Evolutionary conservation across 2,797 vertebrate genomes (phyloP), one percentile per base, ranked within the genome.

Genomic region (Adelosebastes latens): DNA sequence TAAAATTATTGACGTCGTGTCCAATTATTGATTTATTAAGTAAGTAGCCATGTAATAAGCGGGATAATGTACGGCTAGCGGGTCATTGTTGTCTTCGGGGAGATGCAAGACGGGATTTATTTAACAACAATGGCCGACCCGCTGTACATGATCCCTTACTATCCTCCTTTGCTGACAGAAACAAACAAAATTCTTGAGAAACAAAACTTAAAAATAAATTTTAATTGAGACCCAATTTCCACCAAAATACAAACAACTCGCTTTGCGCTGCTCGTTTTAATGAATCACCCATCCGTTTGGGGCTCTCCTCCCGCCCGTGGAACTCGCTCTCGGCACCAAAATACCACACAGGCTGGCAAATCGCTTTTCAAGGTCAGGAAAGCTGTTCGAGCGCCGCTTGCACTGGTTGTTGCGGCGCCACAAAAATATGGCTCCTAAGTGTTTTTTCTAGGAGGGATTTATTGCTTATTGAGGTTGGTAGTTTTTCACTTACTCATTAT

Each of bases 401-500:
- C 24, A 20, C 42, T 59, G 2, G 2, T n/a, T 18, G 7, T 42
- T 56, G 6, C 56, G 18, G 6, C 10, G 2, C 36, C 32, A 22
- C 18, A 13, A 55, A 74, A 49, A 34, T 1, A n/a, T 2, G 5
- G 13, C 39, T 13, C 42, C 3, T 10, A 24, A 61, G 24, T 8
- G 25, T 29, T 20, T 55, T 52, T n/a, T n/a, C 27, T 29, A 32
- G 36, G 12, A 12, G 8, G 42, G 49, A 69, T 85, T 66, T 66
- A 80, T 78, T 72, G 36, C 58, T 63, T 71, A 34, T 73, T 66
- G 36, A 18, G 31, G 34, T 56, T 49, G 22, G 55, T 32, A 31
- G 27, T n/a, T 66, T 72, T 66, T 60, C 58, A 52, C 75, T 56
- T 36, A 6, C 24, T 72, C 53, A 46, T 74, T 77, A 77, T 77